A percentile compares a stretch with the other conserved stretches of the same genome.
Conservation (phyloP, 2,113 vertebrate species). For the Ondatra zibethicus region DNA sequence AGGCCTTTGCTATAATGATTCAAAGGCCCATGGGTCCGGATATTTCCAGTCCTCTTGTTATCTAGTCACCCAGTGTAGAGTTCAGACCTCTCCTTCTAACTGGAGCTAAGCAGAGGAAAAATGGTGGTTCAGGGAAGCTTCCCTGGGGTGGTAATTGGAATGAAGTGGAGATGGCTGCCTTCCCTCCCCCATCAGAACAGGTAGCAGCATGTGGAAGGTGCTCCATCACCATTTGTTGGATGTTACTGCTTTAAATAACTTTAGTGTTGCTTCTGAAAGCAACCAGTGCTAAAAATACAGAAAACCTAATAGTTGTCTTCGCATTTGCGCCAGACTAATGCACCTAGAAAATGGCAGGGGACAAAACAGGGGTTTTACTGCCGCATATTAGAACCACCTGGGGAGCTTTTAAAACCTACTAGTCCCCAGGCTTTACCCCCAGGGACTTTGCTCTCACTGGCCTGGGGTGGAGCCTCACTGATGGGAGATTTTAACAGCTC, state of each 20-base stretch:
- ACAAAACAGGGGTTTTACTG: slow-evolving; percentile 39
- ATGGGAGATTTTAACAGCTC: slow-evolving; percentile 7
- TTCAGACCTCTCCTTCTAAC: not conserved
- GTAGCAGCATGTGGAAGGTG: not conserved
- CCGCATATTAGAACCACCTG: slow-evolving; percentile 45
- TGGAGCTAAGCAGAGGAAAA: not conserved
- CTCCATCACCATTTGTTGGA: not conserved
- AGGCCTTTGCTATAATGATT: not conserved
- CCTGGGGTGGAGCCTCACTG: not conserved
- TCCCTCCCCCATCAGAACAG: not conserved
- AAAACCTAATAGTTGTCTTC: slow-evolving; percentile 40
- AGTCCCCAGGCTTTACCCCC: not conserved
- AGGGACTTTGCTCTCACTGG: slow-evolving; percentile 58
- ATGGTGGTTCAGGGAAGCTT: not conserved
- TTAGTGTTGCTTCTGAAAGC: slow-evolving; percentile 35
- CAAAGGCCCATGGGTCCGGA: not conserved
- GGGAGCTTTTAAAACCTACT: slow-evolving; percentile 57
- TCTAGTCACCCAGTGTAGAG: not conserved
- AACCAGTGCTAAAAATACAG: slow-evolving; percentile 58
- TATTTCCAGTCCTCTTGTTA: not conserved
- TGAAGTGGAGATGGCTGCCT: not conserved
- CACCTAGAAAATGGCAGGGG: slow-evolving; percentile 44
- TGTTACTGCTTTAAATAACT: slow-evolving; percentile 48
- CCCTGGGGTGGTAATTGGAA: not conserved
- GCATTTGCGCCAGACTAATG: not conserved